Base-by-base conservation (phyloP, 2,113 vertebrate species). In the Pangasianodon hypophthalmus region DNA sequence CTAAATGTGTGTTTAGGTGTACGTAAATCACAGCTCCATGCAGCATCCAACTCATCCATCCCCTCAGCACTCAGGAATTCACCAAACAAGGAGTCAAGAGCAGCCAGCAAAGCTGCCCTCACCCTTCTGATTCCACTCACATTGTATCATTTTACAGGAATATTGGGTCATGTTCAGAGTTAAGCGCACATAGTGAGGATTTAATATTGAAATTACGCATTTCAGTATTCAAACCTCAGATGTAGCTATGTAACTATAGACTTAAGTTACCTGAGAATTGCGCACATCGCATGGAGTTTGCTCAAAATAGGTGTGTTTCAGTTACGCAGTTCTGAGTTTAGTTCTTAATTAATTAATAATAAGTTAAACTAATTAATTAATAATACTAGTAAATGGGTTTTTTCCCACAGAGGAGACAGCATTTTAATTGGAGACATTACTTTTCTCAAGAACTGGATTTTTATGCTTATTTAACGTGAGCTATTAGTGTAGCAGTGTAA, bases 71-170 rank as follows among this genome's bases (percentile, higher is more conserved):
- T 10, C 56, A 93, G 88, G 93, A 95, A 95, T 95, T 95, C 84
- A 88, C 94, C 95, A 96, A 96, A 96, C 92, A 96, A 93, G 94
- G 94, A 89, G 84, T 83, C 83, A 62, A 84, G 79, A 69, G 60
- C 46, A 90, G 92, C 73, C 84, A 89, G 54, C 21, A 86, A 86
- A 6, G 3, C 75, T 80, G 71, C 73, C 73, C 84, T 79, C n/a
- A 54, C 88, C 64, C 69, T 85, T 84, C 29, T 62, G 69, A 85
- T 85, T 77, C 71, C 41, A 85, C 81, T 58, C 37, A 84, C 71
- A 67, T 50, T 13, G 32, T 60, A 50, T 86, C 73, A 80, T 86
- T 62, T 52, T 80, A 62, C 13, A 62, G 46, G 46, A 89, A 64
- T 85, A 83, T n/a, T 54, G 16, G 14, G 29, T 83, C 82, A 6